phyloP scores from a whole-genome alignment of 2,797 vertebrate species.

The Apogon talboti region DNA sequence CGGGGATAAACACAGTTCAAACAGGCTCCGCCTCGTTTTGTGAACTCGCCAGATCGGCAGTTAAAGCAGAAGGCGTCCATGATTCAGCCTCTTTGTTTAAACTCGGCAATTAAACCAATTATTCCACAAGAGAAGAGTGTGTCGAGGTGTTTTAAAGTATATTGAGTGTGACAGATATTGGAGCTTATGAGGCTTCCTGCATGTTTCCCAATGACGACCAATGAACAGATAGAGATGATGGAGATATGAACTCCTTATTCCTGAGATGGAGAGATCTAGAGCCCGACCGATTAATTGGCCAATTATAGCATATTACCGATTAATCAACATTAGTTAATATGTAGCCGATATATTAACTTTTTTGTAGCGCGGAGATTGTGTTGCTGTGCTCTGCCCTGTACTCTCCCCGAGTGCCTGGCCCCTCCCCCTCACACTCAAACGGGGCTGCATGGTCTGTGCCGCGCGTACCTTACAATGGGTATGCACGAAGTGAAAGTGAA shows the following conservation, averaged over 20 bases:
- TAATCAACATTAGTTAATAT: too few relatives aligned
- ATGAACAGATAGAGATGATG: slow-evolving; percentile 9
- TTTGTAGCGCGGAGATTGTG: too few relatives aligned
- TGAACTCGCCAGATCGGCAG: slow-evolving; percentile 16
- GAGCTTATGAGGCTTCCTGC: slow-evolving; percentile 42
- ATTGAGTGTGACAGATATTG: slow-evolving; percentile 56
- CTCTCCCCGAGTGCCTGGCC: too few relatives aligned
- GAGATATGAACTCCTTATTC: slow-evolving; percentile 10
- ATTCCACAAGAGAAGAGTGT: slow-evolving; percentile 59
- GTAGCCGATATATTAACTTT: too few relatives aligned
- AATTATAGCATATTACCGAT: too few relatives aligned
- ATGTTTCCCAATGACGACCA: slow-evolving; percentile 5
- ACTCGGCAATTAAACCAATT: slow-evolving; percentile 60
- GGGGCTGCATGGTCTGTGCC: too few relatives aligned
- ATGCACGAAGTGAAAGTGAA: too few relatives aligned
- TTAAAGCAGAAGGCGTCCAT: slow-evolving; percentile 32
- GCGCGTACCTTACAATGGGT: too few relatives aligned
- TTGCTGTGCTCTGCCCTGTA: too few relatives aligned
- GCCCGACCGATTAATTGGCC: too few relatives aligned
- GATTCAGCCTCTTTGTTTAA: slow-evolving; percentile 39
- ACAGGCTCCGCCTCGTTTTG: slow-evolving; percentile 34
- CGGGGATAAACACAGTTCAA: slow-evolving; percentile 27
- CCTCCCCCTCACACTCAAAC: too few relatives aligned
- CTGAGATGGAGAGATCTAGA: background rate
- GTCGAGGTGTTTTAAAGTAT: slow-evolving; percentile 61